phyloP scores from a whole-genome alignment of 2,113 vertebrate genomes.

The Microcebus ravelobensis region DNA sequence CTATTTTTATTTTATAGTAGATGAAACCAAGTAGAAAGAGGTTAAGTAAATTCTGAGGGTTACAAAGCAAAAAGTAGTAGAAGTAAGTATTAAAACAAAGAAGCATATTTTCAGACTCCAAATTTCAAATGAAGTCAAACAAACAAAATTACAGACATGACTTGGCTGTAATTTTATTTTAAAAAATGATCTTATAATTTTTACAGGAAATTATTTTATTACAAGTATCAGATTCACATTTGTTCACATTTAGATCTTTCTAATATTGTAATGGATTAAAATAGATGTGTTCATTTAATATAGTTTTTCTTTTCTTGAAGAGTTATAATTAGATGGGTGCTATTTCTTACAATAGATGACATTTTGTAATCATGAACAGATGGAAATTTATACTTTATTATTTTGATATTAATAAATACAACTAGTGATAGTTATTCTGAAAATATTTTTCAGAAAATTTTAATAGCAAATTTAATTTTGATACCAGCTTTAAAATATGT shows the following conservation, averaged over 20 bases:
- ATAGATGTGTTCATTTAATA: not conserved
- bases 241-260: not conserved
- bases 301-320: not conserved
- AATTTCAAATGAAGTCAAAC: not conserved
- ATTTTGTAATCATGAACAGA: not conserved
- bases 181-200: not conserved
- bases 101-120: not conserved
- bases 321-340: not conserved
- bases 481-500: not conserved
- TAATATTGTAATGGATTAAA: not conserved
- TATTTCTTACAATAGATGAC: not conserved
- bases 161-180: not conserved
- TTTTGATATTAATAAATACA: not conserved
- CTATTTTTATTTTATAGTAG: not conserved
- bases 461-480: not conserved
- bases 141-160: not conserved
- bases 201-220: not conserved
- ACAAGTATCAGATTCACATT: not conserved
- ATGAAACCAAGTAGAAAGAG: not conserved
- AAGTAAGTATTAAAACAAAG: not conserved
- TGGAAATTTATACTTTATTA: not conserved
- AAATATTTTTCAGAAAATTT: not conserved
- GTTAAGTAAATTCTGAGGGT: not conserved
- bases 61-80: not conserved
- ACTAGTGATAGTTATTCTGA: not conserved